Evolutionary conservation across 2,113 vertebrate species (phyloP).

Genomic region (Falco punctatus): DNA sequence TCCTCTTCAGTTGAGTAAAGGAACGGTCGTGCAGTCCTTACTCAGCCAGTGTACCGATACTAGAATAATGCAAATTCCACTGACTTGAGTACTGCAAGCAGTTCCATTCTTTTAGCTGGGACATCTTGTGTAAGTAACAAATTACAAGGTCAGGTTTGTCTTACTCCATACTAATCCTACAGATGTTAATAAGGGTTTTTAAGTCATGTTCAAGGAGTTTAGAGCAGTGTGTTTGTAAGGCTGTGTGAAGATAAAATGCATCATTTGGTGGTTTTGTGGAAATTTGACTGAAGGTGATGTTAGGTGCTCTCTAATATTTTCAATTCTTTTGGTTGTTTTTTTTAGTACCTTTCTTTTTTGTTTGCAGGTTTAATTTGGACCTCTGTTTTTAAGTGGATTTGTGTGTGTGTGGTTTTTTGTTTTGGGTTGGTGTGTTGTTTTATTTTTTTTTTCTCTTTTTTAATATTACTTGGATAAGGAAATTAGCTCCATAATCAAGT

Average conservation of each 20-base stretch:
- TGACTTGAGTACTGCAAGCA: not conserved
- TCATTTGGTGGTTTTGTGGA: not conserved
- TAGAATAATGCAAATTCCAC: not conserved
- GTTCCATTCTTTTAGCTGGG: not conserved
- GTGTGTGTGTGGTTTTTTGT: too few relatives aligned
- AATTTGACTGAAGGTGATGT: not conserved
- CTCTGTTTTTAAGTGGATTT: not conserved
- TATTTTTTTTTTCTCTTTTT: not conserved
- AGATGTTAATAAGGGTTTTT: not conserved
- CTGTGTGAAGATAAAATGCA: not conserved
- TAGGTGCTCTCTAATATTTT: not conserved
- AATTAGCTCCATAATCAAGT: constrained; percentile 20
- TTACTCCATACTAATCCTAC: not conserved
- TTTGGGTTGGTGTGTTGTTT: too few relatives aligned
- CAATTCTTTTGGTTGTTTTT: not conserved
- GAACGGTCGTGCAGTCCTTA: not conserved
- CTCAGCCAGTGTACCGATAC: not conserved
- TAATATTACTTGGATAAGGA: not conserved
- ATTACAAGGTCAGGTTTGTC: not conserved
- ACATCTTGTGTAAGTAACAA: not conserved
- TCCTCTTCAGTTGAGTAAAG: not conserved
- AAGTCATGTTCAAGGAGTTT: not conserved
- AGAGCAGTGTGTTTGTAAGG: not conserved
- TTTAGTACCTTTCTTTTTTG: not conserved
- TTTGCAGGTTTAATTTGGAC: not conserved